Evolutionary conservation across 2,797 vertebrate species (phyloP).

Genomic region (Pyrrhura leucotis): DNA sequence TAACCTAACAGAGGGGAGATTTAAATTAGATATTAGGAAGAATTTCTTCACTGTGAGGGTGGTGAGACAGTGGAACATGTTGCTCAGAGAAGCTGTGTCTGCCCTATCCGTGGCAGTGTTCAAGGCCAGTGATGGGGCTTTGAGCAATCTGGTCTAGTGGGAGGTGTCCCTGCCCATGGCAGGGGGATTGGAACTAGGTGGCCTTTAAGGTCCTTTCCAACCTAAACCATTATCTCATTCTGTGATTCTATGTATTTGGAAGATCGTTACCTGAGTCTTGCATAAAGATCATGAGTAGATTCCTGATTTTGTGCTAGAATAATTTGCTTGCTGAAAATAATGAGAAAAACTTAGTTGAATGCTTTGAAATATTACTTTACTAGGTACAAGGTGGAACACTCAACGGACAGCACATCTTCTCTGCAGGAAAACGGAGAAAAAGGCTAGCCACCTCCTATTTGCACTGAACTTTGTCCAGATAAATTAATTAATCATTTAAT

Average conservation of each 20-base stretch:
- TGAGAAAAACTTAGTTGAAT: neutral
- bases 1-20: neutral
- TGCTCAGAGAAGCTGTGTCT: neutral
- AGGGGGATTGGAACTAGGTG: neutral
- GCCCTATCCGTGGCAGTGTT: neutral
- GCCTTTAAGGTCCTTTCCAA: neutral
- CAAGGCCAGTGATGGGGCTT: neutral
- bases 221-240: neutral
- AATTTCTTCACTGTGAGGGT: neutral
- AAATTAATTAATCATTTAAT: conserved; percentile 1
- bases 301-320: neutral
- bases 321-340: neutral
- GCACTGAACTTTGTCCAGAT: neutral
- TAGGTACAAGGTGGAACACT: neutral
- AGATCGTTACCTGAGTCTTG: neutral
- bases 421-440: neutral
- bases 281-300: neutral
- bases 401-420: neutral
- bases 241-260: neutral
- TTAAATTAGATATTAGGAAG: neutral
- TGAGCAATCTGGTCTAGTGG: neutral
- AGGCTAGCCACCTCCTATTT: neutral
- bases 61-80: neutral
- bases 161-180: neutral
- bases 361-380: neutral